Evolutionary conservation across 2,888 invertebrate genomes (phyloP).

Genomic region (Leucophenga montana): DNA sequence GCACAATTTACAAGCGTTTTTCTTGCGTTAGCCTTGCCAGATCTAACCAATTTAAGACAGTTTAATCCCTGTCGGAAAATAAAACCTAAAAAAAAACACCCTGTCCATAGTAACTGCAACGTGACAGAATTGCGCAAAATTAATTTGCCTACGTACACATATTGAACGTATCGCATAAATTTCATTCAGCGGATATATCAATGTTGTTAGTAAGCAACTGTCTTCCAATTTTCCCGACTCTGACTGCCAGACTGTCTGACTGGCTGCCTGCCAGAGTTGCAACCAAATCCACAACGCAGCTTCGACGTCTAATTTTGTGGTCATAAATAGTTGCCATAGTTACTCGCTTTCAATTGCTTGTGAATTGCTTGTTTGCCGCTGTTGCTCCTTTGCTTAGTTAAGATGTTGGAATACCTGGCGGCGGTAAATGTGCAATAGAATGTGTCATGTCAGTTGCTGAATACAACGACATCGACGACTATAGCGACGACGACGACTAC

Average conservation of each 20-base stretch:
- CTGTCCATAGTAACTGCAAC: too few species aligned
- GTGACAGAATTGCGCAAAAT: constrained; percentile 27
- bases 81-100: too few species aligned
- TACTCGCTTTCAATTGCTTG: constrained; percentile 15
- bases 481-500: too few species aligned
- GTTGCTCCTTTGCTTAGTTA: constrained; percentile 8
- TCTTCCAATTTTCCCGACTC: constrained; percentile 4
- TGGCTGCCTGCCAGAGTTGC: background rate
- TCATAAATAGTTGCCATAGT: constrained; percentile 16
- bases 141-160: constrained; percentile 30
- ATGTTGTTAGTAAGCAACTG: background rate
- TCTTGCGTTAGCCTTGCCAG: too few species aligned
- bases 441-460: constrained; percentile 4
- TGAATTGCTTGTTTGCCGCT: constrained; percentile 13
- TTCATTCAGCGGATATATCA: constrained; percentile 7
- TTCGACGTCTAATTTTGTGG: constrained; percentile 10
- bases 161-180: constrained; percentile 13
- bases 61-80: too few species aligned
- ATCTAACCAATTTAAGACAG: too few species aligned
- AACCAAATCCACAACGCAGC: background rate
- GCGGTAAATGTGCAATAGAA: constrained; percentile 11
- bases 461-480: too few species aligned
- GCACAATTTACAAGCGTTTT: too few species aligned
- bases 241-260: background rate
- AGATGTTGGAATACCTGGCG: constrained; percentile 11